A percentile compares a stretch with the other conserved stretches of the same genome.
These are phyloP conservation scores for Trematomus loennbergii DNA, from an alignment of 2,113 vertebrate species.

Conservation along the genomic window DNA sequence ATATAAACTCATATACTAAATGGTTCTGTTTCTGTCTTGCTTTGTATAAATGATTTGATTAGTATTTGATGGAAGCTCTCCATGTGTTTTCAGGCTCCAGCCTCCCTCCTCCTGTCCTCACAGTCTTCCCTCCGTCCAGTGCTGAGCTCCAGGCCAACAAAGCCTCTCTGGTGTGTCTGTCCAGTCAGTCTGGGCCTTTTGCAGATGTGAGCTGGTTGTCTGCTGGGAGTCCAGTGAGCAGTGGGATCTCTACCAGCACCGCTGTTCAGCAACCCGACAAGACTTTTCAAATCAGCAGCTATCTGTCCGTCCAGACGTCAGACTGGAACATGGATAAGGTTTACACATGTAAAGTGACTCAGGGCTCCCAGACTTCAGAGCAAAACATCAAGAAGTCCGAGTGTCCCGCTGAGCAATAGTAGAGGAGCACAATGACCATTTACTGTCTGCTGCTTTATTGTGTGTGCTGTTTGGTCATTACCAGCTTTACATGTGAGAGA, in stretches of 20 bases:
- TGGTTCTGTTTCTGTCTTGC: background rate
- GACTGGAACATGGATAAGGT: conserved; percentile 66
- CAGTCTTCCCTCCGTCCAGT: conserved; percentile 74
- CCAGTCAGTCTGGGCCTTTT: conserved; percentile 61
- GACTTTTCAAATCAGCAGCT: conserved; percentile 76
- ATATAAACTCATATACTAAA: too few species aligned
- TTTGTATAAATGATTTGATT: background rate
- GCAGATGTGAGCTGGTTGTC: conserved; percentile 71
- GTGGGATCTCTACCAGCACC: conserved; percentile 70
- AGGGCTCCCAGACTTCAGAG: conserved; percentile 54
- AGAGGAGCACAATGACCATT: conserved; percentile 13
- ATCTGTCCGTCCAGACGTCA: conserved; percentile 58
- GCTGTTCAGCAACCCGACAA: conserved; percentile 66
- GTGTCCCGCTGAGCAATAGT: conserved; percentile 17
- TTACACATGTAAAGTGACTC: conserved; percentile 67
- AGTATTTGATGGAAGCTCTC: background rate
- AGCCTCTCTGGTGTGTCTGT: conserved; percentile 76
- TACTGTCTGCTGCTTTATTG: conserved; percentile 6
- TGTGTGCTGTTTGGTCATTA: conserved; percentile 13
- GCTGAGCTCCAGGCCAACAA: conserved; percentile 67
- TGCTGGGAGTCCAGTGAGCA: conserved; percentile 59
- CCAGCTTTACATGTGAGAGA: background rate
- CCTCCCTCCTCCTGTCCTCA: conserved; percentile 70
- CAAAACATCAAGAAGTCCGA: conserved; percentile 56
- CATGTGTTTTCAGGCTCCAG: conserved; percentile 59